A percentile compares a stretch with the other conserved stretches of the same genome.
phyloP scores from a whole-genome alignment of 1,140 invertebrate species.

The Drosophila bocqueti region DNA sequence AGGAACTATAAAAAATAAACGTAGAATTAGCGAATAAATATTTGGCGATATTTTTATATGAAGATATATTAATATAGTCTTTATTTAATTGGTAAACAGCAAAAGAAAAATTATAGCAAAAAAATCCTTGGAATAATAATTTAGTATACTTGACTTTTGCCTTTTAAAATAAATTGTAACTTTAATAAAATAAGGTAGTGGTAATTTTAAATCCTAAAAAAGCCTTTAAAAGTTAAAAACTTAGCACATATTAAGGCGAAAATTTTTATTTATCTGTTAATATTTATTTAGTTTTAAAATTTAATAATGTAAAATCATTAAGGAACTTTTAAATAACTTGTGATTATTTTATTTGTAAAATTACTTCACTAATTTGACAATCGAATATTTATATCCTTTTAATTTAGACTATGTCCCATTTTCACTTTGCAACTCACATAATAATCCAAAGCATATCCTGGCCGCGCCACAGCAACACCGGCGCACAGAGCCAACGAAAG shows the following conservation, averaged over 20 bases:
- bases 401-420: not conserved
- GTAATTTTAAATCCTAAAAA: not conserved
- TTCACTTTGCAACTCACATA: slow-evolving; percentile 75
- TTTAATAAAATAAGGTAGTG: too few relatives aligned
- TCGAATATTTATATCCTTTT: not conserved
- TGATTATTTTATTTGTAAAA: not conserved
- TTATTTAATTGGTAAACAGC: too few relatives aligned
- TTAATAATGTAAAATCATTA: not conserved
- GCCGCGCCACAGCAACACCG: slow-evolving; percentile 66
- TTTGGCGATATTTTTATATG: too few relatives aligned
- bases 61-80: too few relatives aligned
- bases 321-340: not conserved
- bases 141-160: not conserved
- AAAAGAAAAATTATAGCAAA: too few relatives aligned
- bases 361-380: too few relatives aligned
- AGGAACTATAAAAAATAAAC: too few relatives aligned
- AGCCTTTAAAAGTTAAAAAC: not conserved
- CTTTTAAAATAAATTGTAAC: not conserved
- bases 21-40: too few relatives aligned
- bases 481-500: slow-evolving; percentile 72
- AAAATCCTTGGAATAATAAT: not conserved
- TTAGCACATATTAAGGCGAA: accelerated
- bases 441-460: slow-evolving; percentile 85
- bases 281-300: too few relatives aligned
- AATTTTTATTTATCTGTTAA: not conserved